A percentile compares a stretch with the other conserved stretches of the same genome.
phyloP scores from a whole-genome alignment of 2,113 vertebrate genomes.

The Sander lucioperca region DNA sequence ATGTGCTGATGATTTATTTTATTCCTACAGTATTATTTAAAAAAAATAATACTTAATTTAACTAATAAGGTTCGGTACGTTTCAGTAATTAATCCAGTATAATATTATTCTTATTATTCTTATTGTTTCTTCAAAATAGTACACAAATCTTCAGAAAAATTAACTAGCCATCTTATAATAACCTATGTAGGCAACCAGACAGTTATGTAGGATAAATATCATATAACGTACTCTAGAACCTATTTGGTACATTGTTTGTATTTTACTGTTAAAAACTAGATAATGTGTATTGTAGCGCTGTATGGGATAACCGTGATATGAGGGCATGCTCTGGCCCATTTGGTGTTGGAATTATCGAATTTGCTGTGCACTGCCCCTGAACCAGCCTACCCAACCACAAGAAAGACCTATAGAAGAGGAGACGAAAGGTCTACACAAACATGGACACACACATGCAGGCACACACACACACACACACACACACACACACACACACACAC shows the following conservation, averaged over 20 bases:
- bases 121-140: not conserved
- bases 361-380: conserved; percentile 92
- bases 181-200: not conserved
- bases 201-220: not conserved
- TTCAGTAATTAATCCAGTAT: not conserved
- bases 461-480: conserved; percentile 69
- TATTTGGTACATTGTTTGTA: conserved; percentile 7
- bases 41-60: not conserved
- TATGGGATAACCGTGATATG: conserved; percentile 34
- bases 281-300: conserved; percentile 20
- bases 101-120: not conserved
- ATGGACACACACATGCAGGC: conserved; percentile 68
- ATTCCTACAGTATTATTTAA: not conserved
- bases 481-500: conserved; percentile 67
- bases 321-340: conserved; percentile 89
- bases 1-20: not conserved
- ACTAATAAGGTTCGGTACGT: not conserved
- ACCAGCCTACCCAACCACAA: conserved; percentile 90
- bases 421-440: conserved; percentile 71
- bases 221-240: not conserved
- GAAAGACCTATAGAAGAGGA: conserved; percentile 67
- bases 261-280: conserved; percentile 1
- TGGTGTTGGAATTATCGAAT: conserved; percentile 93
- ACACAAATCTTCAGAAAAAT: not conserved
- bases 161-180: not conserved